Evolutionary conservation across 2,797 vertebrate species (phyloP).

Genomic region (Falco peregrinus): DNA sequence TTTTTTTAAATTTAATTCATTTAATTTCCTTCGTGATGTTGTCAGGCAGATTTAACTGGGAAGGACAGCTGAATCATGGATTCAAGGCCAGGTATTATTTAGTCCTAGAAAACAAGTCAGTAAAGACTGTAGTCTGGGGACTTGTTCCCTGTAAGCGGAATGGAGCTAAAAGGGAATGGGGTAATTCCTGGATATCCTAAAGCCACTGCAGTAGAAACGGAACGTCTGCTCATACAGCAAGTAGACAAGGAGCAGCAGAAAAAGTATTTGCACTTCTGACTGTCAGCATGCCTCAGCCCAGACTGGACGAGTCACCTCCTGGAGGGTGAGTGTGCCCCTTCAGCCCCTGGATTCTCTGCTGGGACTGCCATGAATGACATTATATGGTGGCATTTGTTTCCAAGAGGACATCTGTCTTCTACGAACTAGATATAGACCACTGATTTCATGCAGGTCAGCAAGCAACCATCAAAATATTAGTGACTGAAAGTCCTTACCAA

Average conservation of each 20-base stretch:
- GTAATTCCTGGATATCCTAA: background rate
- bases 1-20: background rate
- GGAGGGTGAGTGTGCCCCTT: background rate
- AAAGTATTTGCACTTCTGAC: background rate
- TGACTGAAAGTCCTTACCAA: slow-evolving; percentile 25
- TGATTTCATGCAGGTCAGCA: slow-evolving; percentile 21
- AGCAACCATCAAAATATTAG: slow-evolving; percentile 25
- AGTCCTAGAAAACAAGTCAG: background rate
- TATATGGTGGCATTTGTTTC: background rate
- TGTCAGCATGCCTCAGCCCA: background rate
- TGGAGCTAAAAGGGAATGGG: background rate
- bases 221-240: background rate
- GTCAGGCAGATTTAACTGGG: background rate
- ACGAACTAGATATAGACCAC: background rate
- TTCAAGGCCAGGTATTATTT: background rate
- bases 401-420: background rate
- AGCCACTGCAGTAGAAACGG: background rate
- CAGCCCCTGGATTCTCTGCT: background rate
- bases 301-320: background rate
- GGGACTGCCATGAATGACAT: background rate
- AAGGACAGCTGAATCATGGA: background rate
- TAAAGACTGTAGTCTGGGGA: background rate
- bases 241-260: background rate
- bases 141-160: background rate
- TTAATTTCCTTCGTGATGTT: background rate